phyloP scores from a whole-genome alignment of 2,113 vertebrate species.

The Dolichallabes microphthalmus region DNA sequence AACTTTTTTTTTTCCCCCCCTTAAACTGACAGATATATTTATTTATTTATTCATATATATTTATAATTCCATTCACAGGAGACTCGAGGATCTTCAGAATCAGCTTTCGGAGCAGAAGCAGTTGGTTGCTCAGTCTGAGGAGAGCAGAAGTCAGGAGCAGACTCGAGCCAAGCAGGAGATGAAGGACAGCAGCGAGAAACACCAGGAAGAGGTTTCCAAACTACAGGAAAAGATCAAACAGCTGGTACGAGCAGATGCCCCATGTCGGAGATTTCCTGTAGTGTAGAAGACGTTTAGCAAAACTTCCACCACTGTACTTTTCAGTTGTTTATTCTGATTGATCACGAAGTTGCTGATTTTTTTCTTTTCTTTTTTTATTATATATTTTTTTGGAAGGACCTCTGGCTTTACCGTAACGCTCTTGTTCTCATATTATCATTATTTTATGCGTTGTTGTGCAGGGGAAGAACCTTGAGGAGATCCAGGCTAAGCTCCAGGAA shows the following conservation, averaged over 20 bases:
- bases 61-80: slow-evolving; percentile 65
- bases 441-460: slow-evolving; percentile 52
- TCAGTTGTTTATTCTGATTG: not conserved
- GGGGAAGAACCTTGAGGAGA: slow-evolving; percentile 70
- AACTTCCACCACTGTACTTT: not conserved
- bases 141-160: slow-evolving; percentile 71
- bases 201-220: slow-evolving; percentile 73
- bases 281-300: not conserved
- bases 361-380: not conserved
- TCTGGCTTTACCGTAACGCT: not conserved
- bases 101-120: slow-evolving; percentile 82
- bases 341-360: not conserved
- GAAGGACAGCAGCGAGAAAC: slow-evolving; percentile 66
- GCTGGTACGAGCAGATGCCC: slow-evolving; percentile 75
- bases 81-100: slow-evolving; percentile 82
- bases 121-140: slow-evolving; percentile 73
- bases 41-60: not conserved
- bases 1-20: not conserved
- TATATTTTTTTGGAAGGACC: not conserved
- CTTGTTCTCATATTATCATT: not conserved
- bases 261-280: not conserved
- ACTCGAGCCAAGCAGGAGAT: slow-evolving; percentile 77
- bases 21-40: too few species aligned
- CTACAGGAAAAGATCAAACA: slow-evolving; percentile 74
- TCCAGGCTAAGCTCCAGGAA: slow-evolving; percentile 71